Base-by-base conservation (phyloP, 2,113 vertebrate species). In the Muscicapa adusta region DNA sequence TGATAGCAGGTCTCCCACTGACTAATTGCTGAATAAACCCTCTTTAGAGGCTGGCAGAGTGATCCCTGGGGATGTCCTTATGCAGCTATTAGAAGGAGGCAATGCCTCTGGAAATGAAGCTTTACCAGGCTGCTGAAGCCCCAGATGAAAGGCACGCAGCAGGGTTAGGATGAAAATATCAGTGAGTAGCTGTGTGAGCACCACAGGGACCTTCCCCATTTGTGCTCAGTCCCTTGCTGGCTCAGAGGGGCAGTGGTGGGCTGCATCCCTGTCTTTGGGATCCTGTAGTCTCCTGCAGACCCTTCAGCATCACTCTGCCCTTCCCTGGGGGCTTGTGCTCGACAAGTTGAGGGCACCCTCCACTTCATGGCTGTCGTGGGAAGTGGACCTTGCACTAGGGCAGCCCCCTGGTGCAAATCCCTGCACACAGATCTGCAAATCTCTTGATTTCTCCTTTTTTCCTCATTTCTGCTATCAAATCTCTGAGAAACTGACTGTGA, bases 1-100 rank as follows among this genome's bases (percentile, higher is more conserved):
- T 72, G 77, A 88, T 68, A 89, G 60, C 54, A 53, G 40, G 60
- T 74, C 3, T 42, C 62, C 58, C 34, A 34, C 57, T n/a, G 51
- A 71, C 70, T 88, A 84, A 93, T 66, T 81, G 72, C 61, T 81
- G 74, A 79, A 76, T n/a, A 72, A 84, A 91, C 19, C 5, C 2
- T 83, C 73, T 89, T 87, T 47, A 82, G 82, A 74, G 65, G 26
- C 85, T 83, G 48, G 34, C 62, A 74, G 57, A 66, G 28, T n/a
- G 68, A 93, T 40, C 71, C 66, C 75, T 50, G 43, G 83, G 71
- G 89, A 70, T 40, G 25, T 74, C 38, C 75, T 91, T 68, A 38
- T 66, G 81, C 71, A 73, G 88, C 50, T 93, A 11, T n/a, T 83
- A 56, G 56, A 61, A 93, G 68, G 82, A 97, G 91, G 79, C 38